These are phyloP conservation scores for Clostera curtula DNA, from an alignment of 2,888 invertebrate genomes.

Conservation along the genomic window DNA sequence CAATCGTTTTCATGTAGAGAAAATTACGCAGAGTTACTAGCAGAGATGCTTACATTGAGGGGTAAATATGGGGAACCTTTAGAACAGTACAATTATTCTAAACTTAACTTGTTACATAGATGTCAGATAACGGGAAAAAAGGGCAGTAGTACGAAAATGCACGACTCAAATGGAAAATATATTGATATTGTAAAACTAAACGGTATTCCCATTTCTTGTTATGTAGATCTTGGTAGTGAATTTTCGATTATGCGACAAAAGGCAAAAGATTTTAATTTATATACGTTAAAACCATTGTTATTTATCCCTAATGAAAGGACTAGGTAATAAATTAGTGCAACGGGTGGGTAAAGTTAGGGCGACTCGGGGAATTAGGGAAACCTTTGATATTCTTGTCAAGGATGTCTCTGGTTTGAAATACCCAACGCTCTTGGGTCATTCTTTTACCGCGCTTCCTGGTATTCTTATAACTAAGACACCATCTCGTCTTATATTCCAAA, in stretches of 20 bases:
- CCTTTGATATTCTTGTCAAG: neutral
- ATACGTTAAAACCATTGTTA: neutral
- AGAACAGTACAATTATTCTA: neutral
- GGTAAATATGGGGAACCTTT: neutral
- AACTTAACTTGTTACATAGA: neutral
- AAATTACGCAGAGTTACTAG: neutral
- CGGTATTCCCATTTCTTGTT: neutral
- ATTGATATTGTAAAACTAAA: neutral
- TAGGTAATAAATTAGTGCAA: neutral
- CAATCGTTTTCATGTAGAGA: neutral
- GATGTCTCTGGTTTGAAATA: neutral
- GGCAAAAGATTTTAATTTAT: neutral
- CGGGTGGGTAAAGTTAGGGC: neutral
- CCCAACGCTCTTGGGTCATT: neutral
- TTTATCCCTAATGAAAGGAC: neutral
- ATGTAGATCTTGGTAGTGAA: neutral
- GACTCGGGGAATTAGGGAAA: neutral
- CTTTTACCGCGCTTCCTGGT: conserved; percentile 1
- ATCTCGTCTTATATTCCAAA: neutral
- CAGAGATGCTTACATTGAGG: neutral
- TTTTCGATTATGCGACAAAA: neutral
- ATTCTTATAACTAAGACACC: conserved; percentile 1
- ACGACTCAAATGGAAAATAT: neutral
- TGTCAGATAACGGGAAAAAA: neutral
- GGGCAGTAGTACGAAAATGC: neutral